These are phyloP conservation scores for Homarus americanus DNA, from an alignment of 1,140 invertebrate species.

Conservation along the genomic window DNA sequence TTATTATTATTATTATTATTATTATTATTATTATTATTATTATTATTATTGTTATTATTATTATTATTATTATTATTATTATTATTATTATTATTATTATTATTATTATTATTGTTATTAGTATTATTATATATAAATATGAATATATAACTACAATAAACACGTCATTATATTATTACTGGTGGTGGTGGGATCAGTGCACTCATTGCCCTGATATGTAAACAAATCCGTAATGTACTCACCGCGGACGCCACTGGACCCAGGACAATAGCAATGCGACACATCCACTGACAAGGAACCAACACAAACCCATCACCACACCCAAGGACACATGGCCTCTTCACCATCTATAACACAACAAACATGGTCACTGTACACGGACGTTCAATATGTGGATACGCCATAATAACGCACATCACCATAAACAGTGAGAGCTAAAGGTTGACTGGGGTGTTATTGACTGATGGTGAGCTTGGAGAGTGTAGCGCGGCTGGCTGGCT, in stretches of 20 bases:
- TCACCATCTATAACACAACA: too few relatives aligned
- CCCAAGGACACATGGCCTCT: too few relatives aligned
- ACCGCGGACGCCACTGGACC: neutral
- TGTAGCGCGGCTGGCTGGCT: neutral
- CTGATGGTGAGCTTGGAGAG: neutral
- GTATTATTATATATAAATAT: neutral
- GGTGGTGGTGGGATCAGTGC: neutral
- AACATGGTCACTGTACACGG: too few relatives aligned
- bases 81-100: slow-evolving; percentile 19
- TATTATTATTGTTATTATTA: slow-evolving; percentile 21
- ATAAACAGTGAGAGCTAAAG: too few relatives aligned
- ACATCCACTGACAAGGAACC: neutral
- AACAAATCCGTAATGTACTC: neutral
- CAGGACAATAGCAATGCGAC: neutral
- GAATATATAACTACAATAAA: too few relatives aligned
- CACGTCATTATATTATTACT: neutral
- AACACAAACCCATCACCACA: too few relatives aligned
- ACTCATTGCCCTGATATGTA: neutral
- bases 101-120: slow-evolving; percentile 29
- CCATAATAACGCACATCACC: too few relatives aligned
- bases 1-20: slow-evolving; percentile 21
- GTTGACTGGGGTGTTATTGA: neutral
- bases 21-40: slow-evolving; percentile 16
- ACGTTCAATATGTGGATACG: too few relatives aligned
- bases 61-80: slow-evolving; percentile 20